Evolutionary conservation across 2,888 invertebrate species (phyloP), one percentile per base, ranked within the genome.

Genomic region (Rhopalosiphum nymphaeae): DNA sequence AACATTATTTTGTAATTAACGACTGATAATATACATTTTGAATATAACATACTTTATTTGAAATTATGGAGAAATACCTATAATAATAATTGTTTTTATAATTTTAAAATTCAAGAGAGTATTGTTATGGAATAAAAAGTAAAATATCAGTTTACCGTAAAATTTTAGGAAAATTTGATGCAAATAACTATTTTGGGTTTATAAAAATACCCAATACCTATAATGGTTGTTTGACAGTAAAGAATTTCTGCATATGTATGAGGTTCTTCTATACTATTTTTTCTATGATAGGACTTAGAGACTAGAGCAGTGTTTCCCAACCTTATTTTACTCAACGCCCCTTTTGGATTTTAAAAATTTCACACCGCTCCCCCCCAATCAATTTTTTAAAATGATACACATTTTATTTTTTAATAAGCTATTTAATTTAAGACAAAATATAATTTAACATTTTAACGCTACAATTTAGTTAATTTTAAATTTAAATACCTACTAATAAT

Each of bases 11-110:
- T 36, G 3, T 46, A 57, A 46, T 85, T 85, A 36, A 84, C 3
- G 86, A 91, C 91, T 91, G 91, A 91, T 91, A 86, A 91, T 84
- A 91, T 11, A 49, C 2, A 88, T 88, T 21, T n/a, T 67, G 25
- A 67, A 91, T n/a, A 91, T 44, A 49, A 49, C 5, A 49, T 67
- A 61, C 29, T 57, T 92, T 29, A 53, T 21, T 67, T 67, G 67
- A 36, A 67, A 67, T 36, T 67, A 67, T 16, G 16, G 36, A n/a
- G 13, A n/a, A 67, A n/a, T n/a, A n/a, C n/a, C 36, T 67, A n/a
- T 36, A 61, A 1, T 36, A 61, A 13, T n/a, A 36, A 36, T 67
- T 16, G 5, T 67, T n/a, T n/a, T n/a, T 16, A n/a, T 67, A 67
- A 67, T 67, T 36, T 67, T 67, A 16, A 67, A 21, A 36, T 9